phyloP scores from a whole-genome alignment of 2,797 vertebrate species.

The Nasua narica region DNA sequence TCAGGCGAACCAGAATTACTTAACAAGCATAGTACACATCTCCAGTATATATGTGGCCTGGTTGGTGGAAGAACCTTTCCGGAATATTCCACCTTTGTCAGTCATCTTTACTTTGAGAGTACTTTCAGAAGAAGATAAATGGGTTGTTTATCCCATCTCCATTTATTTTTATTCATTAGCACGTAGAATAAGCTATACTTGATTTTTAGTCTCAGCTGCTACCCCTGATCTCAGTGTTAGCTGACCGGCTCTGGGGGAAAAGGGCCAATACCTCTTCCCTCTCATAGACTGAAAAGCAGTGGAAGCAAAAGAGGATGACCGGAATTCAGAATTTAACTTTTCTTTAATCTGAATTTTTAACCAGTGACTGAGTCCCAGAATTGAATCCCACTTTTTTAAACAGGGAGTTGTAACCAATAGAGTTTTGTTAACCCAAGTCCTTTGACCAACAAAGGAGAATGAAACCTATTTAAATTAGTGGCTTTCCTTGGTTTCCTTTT shows the following conservation, averaged over 20 bases:
- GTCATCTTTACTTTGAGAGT: not conserved
- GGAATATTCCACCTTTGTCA: not conserved
- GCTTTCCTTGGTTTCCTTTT: conserved; percentile 22
- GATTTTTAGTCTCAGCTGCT: not conserved
- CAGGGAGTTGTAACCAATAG: not conserved
- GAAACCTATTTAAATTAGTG: not conserved
- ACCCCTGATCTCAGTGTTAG: not conserved
- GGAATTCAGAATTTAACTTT: not conserved
- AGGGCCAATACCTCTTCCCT: not conserved
- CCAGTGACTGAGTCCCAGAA: not conserved
- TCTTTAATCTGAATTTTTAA: conserved; percentile 1
- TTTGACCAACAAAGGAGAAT: conserved; percentile 4
- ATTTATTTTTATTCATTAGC: not conserved
- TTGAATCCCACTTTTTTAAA: not conserved
- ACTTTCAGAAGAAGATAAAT: not conserved
- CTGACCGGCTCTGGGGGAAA: not conserved
- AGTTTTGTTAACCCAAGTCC: not conserved
- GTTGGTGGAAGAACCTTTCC: not conserved
- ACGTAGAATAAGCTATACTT: not conserved
- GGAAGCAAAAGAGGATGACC: not conserved
- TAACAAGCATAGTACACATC: not conserved
- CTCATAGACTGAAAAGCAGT: not conserved
- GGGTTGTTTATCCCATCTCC: not conserved
- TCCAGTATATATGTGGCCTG: not conserved
- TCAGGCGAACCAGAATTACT: not conserved